Base-by-base conservation (phyloP, 2,888 invertebrate genomes). In the Autographa gamma region DNA sequence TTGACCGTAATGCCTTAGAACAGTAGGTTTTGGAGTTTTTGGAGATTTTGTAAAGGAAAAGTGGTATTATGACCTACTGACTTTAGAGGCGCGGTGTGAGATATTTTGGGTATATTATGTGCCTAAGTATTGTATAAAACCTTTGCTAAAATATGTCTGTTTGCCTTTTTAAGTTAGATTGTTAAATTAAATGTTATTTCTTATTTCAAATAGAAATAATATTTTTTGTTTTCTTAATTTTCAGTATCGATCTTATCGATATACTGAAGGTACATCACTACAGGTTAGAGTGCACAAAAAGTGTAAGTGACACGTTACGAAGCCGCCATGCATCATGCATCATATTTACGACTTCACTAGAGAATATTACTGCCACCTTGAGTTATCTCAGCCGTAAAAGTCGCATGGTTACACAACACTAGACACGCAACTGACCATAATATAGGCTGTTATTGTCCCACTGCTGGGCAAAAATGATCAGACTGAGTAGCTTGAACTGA, bases 341-440 rank as follows among this genome's bases (percentile, higher is more conserved):
- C 74, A 76, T 63, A 54, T 82, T 82, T 82, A 82, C 81, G 82
- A 83, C 79, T 66, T 66, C 67, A 74, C 73, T 73, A 62, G 82
- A 72, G 69, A 76, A 83, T 83, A 82, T 81, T 76, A 80, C 73
- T 70, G 81, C 70, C 62, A 32, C 73, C 68, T 71, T 74, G 80
- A 84, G 77, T 82, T 83, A 83, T 76, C 70, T 69, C 77, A 69
- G 73, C 56, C 70, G 72, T 84, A 84, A 84, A 84, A 79, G 67
- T 76, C 75, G 70, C 68, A 14, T 60, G 48, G 60, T 84, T 84
- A 75, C 74, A 71, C 76, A 80, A 83, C 67, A 60, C 71, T 52
- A 75, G 77, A 73, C 69, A 2, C 3, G 25, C 25, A 25, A 77
- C 71, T 48, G 60, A 38, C 68, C 68, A 76, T 80, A 76, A 43